phyloP scores from a whole-genome alignment of 2,797 vertebrate species.

The Cetoscarus ocellatus region DNA sequence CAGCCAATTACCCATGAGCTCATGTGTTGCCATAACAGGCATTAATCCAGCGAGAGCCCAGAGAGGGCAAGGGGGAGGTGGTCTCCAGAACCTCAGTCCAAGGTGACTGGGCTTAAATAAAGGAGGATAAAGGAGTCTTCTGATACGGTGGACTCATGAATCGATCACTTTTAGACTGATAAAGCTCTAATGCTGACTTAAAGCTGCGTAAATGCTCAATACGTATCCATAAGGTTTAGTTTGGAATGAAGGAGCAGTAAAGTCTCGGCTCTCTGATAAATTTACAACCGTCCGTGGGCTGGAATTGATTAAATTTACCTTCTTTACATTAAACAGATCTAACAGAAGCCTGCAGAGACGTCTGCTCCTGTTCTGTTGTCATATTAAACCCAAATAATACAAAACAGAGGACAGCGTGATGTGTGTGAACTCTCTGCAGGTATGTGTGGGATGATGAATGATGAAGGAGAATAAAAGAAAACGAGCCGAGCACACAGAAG shows the following conservation, averaged over 20 bases:
- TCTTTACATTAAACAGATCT: conserved; percentile 24
- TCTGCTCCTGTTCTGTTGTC: conserved; percentile 35
- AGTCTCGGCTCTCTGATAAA: conserved; percentile 1
- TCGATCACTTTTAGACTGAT: conserved; percentile 24
- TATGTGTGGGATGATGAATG: conserved; percentile 50
- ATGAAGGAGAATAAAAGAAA: conserved; percentile 40
- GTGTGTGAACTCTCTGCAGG: conserved; percentile 33
- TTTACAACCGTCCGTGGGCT: conserved; percentile 19
- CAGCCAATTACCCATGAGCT: conserved; percentile 81
- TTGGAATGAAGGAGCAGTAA: conserved; percentile 6
- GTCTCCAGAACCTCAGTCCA: conserved; percentile 33
- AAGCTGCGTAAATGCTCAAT: not conserved
- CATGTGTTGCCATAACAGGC: conserved; percentile 86
- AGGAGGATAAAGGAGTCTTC: conserved; percentile 33
- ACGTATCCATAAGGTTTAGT: not conserved
- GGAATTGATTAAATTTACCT: conserved; percentile 22
- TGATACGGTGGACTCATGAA: conserved; percentile 44
- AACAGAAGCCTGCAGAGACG: conserved; percentile 37
- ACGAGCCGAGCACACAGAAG: conserved; percentile 55
- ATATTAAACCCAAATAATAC: conserved; percentile 44
- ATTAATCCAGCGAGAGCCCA: conserved; percentile 81
- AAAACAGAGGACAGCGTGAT: conserved; percentile 49
- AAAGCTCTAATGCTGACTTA: not conserved
- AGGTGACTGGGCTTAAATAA: conserved; percentile 45
- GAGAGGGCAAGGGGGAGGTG: conserved; percentile 47